These are phyloP conservation scores for Climacteris rufus DNA, from an alignment of 2,113 vertebrate species.

Conservation along the genomic window DNA sequence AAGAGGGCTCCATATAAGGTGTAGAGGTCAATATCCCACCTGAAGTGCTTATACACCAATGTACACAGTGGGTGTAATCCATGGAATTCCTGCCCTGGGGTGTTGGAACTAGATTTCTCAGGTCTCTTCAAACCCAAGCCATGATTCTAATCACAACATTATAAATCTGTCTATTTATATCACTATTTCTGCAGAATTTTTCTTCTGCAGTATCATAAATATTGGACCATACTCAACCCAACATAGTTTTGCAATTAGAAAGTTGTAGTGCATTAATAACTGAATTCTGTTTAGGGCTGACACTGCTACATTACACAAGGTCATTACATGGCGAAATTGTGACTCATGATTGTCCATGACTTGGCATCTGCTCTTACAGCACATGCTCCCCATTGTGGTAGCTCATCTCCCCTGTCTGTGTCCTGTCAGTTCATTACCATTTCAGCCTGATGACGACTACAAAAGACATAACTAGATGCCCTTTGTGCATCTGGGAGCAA, in stretches of 20 bases:
- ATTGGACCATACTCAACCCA: not conserved
- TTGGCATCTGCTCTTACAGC: not conserved
- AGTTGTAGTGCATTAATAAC: not conserved
- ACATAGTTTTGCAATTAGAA: not conserved
- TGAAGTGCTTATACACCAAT: too few relatives aligned
- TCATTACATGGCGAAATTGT: not conserved
- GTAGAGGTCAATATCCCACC: accelerated
- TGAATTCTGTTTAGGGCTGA: not conserved
- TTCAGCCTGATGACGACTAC: not conserved
- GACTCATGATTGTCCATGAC: not conserved
- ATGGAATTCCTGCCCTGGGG: too few relatives aligned
- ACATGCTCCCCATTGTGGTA: not conserved
- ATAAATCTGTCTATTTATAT: not conserved
- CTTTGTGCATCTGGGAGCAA: not conserved
- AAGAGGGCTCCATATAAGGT: not conserved
- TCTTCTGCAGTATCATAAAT: not conserved
- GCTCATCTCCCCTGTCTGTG: not conserved
- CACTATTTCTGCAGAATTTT: not conserved
- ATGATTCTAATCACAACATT: not conserved
- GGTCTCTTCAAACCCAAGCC: not conserved
- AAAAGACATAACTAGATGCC: not conserved
- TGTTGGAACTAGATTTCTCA: accelerated
- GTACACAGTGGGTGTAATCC: not conserved
- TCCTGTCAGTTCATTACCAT: not conserved
- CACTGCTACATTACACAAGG: too few relatives aligned